phyloP scores from a whole-genome alignment of 2,113 vertebrate species.

The Australoheros scitulus region DNA sequence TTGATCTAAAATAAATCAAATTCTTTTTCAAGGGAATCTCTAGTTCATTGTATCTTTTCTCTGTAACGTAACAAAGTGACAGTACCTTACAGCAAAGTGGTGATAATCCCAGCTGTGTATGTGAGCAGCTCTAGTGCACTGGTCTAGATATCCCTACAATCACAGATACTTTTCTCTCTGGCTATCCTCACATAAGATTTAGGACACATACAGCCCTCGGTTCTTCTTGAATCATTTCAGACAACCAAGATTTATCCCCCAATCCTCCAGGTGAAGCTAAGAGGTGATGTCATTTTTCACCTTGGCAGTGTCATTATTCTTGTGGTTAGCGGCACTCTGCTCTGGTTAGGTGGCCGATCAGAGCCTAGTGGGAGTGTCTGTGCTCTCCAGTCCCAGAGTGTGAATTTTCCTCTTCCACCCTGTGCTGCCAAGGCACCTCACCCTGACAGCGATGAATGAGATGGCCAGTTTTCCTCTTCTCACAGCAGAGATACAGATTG shows the following conservation, averaged over 20 bases:
- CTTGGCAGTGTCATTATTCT: conserved; percentile 83
- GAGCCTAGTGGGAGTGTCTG: conserved; percentile 65
- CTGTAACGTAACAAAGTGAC: not conserved
- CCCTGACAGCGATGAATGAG: conserved; percentile 78
- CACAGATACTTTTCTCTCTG: conserved; percentile 58
- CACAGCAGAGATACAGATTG: conserved; percentile 73
- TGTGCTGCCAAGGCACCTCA: conserved; percentile 33
- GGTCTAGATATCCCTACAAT: conserved; percentile 43
- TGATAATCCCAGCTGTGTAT: conserved; percentile 3
- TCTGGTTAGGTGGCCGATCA: conserved; percentile 78
- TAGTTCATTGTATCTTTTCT: not conserved
- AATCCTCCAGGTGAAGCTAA: conserved; percentile 80
- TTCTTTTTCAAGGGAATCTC: not conserved
- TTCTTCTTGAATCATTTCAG: conserved; percentile 74
- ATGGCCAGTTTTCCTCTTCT: conserved; percentile 62
- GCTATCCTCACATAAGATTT: conserved; percentile 68
- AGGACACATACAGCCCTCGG: conserved; percentile 68
- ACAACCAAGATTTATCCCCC: conserved; percentile 79
- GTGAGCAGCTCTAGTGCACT: not conserved
- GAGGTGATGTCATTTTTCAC: conserved; percentile 82
- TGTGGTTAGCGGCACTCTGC: conserved; percentile 77
- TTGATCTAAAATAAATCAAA: not conserved
- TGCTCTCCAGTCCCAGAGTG: conserved; percentile 47
- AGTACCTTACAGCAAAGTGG: not conserved
- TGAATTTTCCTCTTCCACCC: conserved; percentile 48